Base-by-base conservation (phyloP, 2,113 vertebrate species). In the Puntigrus tetrazona region DNA sequence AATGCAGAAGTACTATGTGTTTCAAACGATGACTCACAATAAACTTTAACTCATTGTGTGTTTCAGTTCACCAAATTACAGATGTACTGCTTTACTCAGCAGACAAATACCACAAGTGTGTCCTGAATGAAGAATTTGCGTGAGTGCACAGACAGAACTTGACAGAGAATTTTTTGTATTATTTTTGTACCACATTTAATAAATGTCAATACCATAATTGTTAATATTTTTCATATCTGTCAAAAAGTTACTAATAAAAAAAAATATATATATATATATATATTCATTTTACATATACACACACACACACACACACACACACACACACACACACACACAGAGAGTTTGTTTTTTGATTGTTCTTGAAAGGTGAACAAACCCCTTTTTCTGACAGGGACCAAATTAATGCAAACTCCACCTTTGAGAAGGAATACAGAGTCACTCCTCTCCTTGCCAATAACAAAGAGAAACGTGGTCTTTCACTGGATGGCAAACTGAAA, bases 401-500 rank as follows among this genome's bases (percentile, higher is more conserved):
- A 0, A 91, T 97, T 86, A 93, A 94, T 0, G 91, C 92, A 86
- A 96, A 95, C 83, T 94, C 94, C 20, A 95, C 92, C 61, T 93
- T 97, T 73, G 93, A 96, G 84, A 96, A 96, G 89, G 92, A 92
- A 0, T 96, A 96, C 86, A 70, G 82, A 0, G 14, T 98, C 61
- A 97, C 91, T 3, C 96, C 96, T 5, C 7, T 87, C 14, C 91
- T 98, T 84, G 52, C 91, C 0, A 89, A 87, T 89, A 97, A 96
- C 91, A 94, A 90, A 3, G 94, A 97, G 90, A 97, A 97, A 91
- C 88, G 93, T 7, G 96, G 96, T 50, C 92, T 98, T 7, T 93
- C 96, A 9, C 92, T 98, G 1, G 96, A 97, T 1, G 96, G 97
- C 34, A 95, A 93, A 85, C 93, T 97, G 84, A 98, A 97, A 89